Conservation (phyloP, 2,888 invertebrate species). For the Drosophila crucigera region DNA sequence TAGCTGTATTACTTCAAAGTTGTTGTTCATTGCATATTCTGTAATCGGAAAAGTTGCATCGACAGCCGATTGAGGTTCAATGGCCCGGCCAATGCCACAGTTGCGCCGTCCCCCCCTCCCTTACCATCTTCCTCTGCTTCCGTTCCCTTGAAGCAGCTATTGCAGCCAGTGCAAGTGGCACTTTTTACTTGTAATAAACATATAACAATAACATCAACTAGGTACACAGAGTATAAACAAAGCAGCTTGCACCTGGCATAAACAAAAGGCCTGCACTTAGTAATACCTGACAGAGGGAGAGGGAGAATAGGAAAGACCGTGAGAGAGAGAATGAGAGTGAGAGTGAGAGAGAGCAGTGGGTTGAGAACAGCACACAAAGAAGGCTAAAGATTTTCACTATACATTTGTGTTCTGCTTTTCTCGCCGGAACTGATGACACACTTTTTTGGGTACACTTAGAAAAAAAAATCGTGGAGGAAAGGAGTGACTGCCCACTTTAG, state of each 20-base stretch:
- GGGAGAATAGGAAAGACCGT: too few relatives aligned
- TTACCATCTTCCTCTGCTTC: not conserved
- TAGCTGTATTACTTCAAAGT: not conserved
- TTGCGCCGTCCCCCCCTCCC: constrained; percentile 3
- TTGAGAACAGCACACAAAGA: constrained; percentile 17
- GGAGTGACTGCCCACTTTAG: constrained; percentile 6
- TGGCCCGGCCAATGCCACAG: constrained; percentile 54
- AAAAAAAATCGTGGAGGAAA: not conserved
- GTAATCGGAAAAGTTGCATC: constrained; percentile 23
- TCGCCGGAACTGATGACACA: constrained; percentile 32
- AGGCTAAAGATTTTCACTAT: constrained; percentile 25
- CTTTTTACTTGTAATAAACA: constrained; percentile 75
- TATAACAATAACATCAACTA: constrained; percentile 29
- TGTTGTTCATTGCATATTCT: constrained; percentile 9
- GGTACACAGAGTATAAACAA: constrained; percentile 61
- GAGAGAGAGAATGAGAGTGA: not conserved
- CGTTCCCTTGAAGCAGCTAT: constrained; percentile 4
- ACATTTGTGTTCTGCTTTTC: not conserved
- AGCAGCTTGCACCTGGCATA: constrained; percentile 59
- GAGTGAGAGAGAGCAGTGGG: not conserved
- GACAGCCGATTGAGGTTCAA: constrained; percentile 44
- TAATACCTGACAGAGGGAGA: constrained; percentile 17
- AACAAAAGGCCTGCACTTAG: constrained; percentile 58
- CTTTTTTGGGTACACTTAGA: constrained; percentile 2
- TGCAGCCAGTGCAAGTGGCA: constrained; percentile 59